Evolutionary conservation across 2,888 invertebrate genomes (phyloP), one percentile per base, ranked within the genome.

Genomic region (Drosophila diplacantha): DNA sequence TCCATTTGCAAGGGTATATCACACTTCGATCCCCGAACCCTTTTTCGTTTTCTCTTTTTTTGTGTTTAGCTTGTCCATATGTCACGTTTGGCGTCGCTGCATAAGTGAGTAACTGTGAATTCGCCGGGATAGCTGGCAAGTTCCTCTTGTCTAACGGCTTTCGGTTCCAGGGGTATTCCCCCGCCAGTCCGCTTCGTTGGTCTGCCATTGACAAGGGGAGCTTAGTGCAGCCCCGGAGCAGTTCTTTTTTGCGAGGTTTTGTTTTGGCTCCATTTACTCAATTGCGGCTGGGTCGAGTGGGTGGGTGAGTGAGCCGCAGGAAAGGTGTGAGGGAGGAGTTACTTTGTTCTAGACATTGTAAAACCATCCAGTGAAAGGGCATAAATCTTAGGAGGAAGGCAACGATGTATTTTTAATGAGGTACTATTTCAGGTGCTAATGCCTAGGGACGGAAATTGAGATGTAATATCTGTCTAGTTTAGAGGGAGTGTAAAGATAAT

Each of bases 61-160:
- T 41, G 35, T 34, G 20, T 34, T 14, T 44, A 20, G 26, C 35
- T 34, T 58, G 47, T 34, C 60, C 60, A 60, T 60, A 60, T 60
- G 61, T 64, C 52, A 65, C 65, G 51, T 52, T 26, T 66, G 52
- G 66, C 46, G 51, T 44, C 26, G 47, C 65, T 57, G 65, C 60
- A 61, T 61, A 58, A 61, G 57, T 65, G 44, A 52, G 62, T 63
- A 52, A 61, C 52, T 61, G 62, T 61, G 61, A 63, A 63, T 52
- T 38, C 57, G 51, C 32, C 49, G 53, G 62, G 26, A 37, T 34
- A 35, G 63, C 56, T 47, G 20, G 24, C 26, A 51, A 43, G 18
- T 64, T 55, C 50, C 55, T 49, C 55, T 47, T 64, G 54, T 61
- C 69, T 67, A 73, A 73, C 64, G 67, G 62, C 62, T 55, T 50